phyloP scores from a whole-genome alignment of 2,113 vertebrate genomes.

The Jacana jacana region DNA sequence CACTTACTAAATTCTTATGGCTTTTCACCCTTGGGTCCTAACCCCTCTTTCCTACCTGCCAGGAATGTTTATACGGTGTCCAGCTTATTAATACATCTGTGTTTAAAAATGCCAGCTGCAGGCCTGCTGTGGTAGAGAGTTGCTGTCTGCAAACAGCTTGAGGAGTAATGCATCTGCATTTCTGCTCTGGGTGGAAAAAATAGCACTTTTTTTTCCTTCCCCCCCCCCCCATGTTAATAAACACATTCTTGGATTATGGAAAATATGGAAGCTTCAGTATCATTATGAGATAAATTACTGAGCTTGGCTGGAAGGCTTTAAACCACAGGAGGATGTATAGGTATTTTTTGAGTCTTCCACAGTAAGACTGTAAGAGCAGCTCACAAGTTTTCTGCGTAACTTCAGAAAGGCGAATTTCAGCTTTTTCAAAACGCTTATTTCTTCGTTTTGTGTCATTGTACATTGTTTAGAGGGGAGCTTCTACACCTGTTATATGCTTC shows the following conservation, averaged over 20 bases:
- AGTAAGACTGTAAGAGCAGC: not conserved
- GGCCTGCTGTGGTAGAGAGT: not conserved
- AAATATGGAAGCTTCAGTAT: not conserved
- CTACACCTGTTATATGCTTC: not conserved
- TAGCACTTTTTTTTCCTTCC: not conserved
- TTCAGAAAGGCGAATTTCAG: not conserved
- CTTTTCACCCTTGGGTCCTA: not conserved
- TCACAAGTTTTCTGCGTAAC: not conserved
- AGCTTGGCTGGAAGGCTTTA: not conserved
- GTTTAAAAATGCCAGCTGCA: not conserved
- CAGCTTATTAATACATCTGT: not conserved
- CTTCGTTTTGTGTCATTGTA: not conserved
- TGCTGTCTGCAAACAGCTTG: not conserved
- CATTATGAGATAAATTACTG: not conserved
- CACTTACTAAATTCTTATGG: not conserved
- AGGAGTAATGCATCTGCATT: not conserved
- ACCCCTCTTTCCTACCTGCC: not conserved
- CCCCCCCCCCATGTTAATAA: not conserved
- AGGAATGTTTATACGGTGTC: not conserved
- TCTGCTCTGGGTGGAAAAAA: not conserved
- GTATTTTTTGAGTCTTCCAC: not conserved
- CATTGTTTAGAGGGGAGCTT: not conserved
- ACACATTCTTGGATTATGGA: not conserved
- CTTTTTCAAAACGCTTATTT: not conserved
- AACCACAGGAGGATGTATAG: not conserved